Percentiles rank a stretch among this genome's conserved stretches.
Conservation (phyloP, 2,113 vertebrate genomes). For the Sylvietta virens region DNA sequence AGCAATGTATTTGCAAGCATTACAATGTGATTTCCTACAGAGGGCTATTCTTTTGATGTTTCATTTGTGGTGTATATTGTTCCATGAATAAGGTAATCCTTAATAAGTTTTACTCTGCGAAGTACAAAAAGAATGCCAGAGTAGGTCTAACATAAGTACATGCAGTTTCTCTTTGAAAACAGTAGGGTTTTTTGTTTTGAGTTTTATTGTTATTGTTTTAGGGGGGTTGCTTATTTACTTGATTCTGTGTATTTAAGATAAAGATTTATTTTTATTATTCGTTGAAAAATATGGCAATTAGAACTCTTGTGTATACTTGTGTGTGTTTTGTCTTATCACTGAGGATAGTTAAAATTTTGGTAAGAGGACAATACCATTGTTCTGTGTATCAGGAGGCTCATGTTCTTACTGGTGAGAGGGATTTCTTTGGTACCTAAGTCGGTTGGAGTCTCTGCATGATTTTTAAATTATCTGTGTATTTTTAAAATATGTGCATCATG, state of each 20-base stretch:
- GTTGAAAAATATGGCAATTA: background rate
- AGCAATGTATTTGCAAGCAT: slow-evolving; percentile 10
- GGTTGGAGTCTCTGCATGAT: background rate
- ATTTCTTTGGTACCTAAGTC: background rate
- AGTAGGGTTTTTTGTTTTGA: accelerated
- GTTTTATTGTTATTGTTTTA: background rate
- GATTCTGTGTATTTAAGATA: background rate
- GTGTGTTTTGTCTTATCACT: background rate
- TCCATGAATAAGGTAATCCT: slow-evolving; percentile 11
- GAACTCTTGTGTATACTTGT: background rate
- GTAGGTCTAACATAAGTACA: background rate
- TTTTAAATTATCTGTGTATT: background rate
- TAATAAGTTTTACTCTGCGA: background rate
- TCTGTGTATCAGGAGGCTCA: background rate
- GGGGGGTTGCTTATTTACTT: background rate
- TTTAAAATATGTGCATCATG: background rate
- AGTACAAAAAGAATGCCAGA: background rate
- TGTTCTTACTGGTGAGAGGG: background rate
- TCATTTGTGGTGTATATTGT: slow-evolving; percentile 30
- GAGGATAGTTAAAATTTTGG: background rate
- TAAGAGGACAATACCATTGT: background rate
- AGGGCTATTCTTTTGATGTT: slow-evolving; percentile 5
- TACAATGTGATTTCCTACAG: slow-evolving; percentile 32
- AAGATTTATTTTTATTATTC: background rate
- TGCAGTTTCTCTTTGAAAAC: background rate